phyloP scores from a whole-genome alignment of 2,797 vertebrate species.

The Distichodus sexfasciatus region DNA sequence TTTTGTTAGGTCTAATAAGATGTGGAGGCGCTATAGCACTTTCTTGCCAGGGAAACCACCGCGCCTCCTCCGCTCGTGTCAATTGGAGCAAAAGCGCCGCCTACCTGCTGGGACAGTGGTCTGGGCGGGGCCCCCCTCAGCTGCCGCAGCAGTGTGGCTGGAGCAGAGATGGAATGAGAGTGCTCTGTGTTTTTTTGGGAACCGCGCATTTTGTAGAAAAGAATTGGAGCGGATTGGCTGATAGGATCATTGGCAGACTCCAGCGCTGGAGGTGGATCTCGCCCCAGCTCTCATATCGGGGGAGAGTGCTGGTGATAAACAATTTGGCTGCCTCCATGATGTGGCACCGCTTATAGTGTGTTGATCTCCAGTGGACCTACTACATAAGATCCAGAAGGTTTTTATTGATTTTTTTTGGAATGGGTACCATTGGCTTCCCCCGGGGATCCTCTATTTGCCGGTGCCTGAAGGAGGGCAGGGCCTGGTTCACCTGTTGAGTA shows the following conservation, averaged over 20 bases:
- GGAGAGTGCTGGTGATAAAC: neutral
- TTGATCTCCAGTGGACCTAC: neutral
- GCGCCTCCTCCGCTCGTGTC: neutral
- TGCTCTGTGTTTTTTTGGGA: neutral
- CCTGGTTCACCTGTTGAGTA: neutral
- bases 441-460: neutral
- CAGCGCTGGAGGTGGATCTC: neutral
- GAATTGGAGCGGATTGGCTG: neutral
- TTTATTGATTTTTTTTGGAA: neutral
- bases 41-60: too few relatives aligned
- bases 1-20: neutral
- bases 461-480: neutral
- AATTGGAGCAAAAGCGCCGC: neutral
- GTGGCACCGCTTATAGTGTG: neutral
- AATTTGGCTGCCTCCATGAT: too few relatives aligned
- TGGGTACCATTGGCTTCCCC: neutral
- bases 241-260: neutral
- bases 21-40: too few relatives aligned
- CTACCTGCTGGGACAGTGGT: neutral
- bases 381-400: neutral
- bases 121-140: too few relatives aligned
- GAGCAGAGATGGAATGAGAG: too few relatives aligned
- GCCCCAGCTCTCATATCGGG: neutral
- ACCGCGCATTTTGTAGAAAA: neutral
- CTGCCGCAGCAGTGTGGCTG: neutral